phyloP scores from a whole-genome alignment of 2,888 invertebrate genomes.

The Lacanobia oleracea region DNA sequence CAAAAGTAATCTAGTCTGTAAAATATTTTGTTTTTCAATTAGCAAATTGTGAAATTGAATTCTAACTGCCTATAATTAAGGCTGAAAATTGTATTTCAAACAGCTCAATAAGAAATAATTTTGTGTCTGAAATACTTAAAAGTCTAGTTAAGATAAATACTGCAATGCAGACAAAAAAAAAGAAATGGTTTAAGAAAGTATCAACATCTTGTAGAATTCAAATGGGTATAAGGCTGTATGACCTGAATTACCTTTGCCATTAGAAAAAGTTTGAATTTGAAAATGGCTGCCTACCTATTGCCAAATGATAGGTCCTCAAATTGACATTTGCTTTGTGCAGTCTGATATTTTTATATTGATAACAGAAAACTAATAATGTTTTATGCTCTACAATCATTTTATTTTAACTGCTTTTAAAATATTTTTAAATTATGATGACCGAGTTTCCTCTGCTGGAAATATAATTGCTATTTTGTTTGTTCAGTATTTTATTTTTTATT shows the following conservation, averaged over 20 bases:
- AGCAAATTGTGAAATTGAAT: constrained; percentile 12
- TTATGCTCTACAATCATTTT: not conserved
- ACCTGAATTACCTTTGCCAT: constrained; percentile 34
- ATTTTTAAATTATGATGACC: not conserved
- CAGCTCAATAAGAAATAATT: constrained; percentile 23
- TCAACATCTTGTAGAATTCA: not conserved
- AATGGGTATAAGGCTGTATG: constrained; percentile 8
- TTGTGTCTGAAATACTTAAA: constrained; percentile 17
- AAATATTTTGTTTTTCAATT: constrained; percentile 31
- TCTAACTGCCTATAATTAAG: constrained; percentile 24
- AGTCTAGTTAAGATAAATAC: constrained; percentile 16
- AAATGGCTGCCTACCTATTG: constrained; percentile 7
- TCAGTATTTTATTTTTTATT: too few species aligned
- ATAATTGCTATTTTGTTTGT: not conserved
- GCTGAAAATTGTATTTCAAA: constrained; percentile 12
- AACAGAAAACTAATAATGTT: not conserved
- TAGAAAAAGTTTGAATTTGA: constrained; percentile 40
- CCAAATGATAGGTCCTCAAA: not conserved
- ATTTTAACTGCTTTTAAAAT: not conserved
- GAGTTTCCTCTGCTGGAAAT: not conserved
- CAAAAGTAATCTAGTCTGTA: constrained; percentile 21
- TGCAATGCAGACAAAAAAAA: constrained; percentile 32
- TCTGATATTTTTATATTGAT: not conserved
- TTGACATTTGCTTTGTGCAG: not conserved
- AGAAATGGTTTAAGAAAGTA: not conserved